phyloP scores from a whole-genome alignment of 2,797 vertebrate genomes.

The Sciaenops ocellatus region DNA sequence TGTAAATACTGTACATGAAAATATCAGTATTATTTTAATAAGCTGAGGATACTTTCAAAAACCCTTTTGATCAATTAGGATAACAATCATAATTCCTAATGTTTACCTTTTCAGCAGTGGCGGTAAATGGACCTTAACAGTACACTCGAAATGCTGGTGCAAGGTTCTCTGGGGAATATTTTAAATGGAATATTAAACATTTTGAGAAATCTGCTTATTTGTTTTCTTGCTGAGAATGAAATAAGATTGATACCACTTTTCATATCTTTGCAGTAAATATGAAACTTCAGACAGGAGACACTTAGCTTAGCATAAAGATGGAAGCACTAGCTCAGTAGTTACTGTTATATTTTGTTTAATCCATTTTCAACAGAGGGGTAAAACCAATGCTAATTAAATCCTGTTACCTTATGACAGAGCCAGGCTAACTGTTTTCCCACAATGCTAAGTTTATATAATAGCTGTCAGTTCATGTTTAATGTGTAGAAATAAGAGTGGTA shows the following conservation, averaged over 20 bases:
- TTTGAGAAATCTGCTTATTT: neutral
- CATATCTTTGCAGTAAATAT: neutral
- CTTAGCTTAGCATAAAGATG: conserved; percentile 12
- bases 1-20: conserved; percentile 90
- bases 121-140: conserved; percentile 4
- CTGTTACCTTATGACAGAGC: neutral
- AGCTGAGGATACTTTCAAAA: conserved; percentile 27
- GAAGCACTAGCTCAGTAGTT: neutral
- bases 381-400: neutral
- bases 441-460: too few relatives aligned
- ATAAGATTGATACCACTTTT: neutral
- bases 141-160: neutral
- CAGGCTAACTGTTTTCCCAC: neutral
- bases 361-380: neutral
- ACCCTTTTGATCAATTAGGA: conserved; percentile 1
- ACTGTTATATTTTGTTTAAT: neutral
- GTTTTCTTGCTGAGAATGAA: neutral
- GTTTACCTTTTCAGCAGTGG: conserved; percentile 13
- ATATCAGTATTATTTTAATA: conserved; percentile 85
- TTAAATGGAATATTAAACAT: neutral
- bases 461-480: neutral
- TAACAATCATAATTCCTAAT: neutral
- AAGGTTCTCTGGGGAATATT: neutral
- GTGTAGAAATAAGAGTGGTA: neutral
- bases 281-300: neutral